Evolutionary conservation across 2,113 vertebrate species (phyloP), one percentile per base, ranked within the genome.

Genomic region (Notiomystis cincta): DNA sequence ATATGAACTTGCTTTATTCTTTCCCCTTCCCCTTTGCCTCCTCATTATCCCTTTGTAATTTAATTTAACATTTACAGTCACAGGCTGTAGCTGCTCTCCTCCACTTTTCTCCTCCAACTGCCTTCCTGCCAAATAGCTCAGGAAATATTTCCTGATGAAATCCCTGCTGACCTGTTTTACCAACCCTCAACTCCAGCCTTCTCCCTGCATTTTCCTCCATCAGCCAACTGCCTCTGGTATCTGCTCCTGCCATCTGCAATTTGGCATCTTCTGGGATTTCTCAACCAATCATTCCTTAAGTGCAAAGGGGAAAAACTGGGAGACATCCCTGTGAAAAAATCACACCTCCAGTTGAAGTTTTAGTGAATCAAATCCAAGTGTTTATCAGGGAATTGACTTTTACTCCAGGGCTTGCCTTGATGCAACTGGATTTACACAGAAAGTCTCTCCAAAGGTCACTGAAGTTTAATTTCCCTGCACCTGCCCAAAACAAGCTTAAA

Each of bases 61-160:
- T 80, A 58, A 82, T 65, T 82, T 42, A 84, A 54, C 86, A 70
- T 77, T 86, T 70, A 85, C 45, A 86, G 22, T 73, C 77, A 78
- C 30, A 54, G 50, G 12, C 76, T 92, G 58, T 17, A 95, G 45
- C 71, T 87, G 37, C 53, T 77, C 58, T 84, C 58, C 81, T 76
- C n/a, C 57, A 40, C 24, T 67, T 31, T 79, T 76, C 65, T 72
- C 53, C 88, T 94, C 47, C 31, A 83, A 31, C 35, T 81, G 94
- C 67, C 60, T 81, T 90, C 56, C 86, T 75, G 86, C 56, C 91
- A 66, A 54, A 64, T 71, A 89, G 67, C 67, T 73, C 50, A 77
- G 87, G 24, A 78, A 83, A 48, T 13, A 22, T 47, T 66, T 71
- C 80, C 75, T 62, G 62, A 82, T 56, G 15, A 82, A 94, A 77